These are phyloP conservation scores for Streblospio benedicti DNA, from an alignment of 1,140 invertebrate genomes.

Conservation along the genomic window DNA sequence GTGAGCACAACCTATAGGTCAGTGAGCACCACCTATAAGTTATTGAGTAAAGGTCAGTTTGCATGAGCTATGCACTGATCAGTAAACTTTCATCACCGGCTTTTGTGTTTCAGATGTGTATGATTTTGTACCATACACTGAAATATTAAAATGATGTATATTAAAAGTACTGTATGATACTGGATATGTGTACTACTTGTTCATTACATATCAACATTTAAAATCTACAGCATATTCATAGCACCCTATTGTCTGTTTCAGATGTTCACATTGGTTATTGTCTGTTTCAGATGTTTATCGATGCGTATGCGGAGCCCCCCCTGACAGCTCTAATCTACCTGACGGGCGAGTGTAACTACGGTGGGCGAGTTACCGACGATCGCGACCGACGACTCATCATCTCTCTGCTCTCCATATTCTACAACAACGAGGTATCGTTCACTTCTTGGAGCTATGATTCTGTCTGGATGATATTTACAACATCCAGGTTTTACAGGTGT, in stretches of 20 bases:
- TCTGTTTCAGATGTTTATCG: background rate
- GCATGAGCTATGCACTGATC: background rate
- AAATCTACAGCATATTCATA: background rate
- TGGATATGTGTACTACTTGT: background rate
- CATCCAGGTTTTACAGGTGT: too few species aligned
- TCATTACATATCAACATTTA: background rate
- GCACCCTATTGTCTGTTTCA: too few species aligned
- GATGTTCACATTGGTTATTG: background rate
- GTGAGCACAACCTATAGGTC: too few species aligned
- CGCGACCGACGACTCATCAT: constrained; percentile 42
- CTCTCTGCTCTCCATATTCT: constrained; percentile 45
- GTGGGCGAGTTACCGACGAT: constrained; percentile 46
- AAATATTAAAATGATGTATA: background rate
- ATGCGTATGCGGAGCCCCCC: constrained; percentile 47
- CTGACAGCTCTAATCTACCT: constrained; percentile 42
- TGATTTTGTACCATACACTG: too few species aligned
- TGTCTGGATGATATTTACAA: too few species aligned
- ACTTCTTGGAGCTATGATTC: too few species aligned
- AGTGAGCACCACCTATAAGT: too few species aligned
- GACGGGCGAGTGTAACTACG: constrained; percentile 48
- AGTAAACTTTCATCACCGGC: background rate
- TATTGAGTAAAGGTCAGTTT: background rate
- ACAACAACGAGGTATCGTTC: too few species aligned
- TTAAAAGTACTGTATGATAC: background rate
- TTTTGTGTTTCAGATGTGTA: too few species aligned